Base-by-base conservation (phyloP, 2,888 invertebrate species). In the Neoitamus cyanurus region DNA sequence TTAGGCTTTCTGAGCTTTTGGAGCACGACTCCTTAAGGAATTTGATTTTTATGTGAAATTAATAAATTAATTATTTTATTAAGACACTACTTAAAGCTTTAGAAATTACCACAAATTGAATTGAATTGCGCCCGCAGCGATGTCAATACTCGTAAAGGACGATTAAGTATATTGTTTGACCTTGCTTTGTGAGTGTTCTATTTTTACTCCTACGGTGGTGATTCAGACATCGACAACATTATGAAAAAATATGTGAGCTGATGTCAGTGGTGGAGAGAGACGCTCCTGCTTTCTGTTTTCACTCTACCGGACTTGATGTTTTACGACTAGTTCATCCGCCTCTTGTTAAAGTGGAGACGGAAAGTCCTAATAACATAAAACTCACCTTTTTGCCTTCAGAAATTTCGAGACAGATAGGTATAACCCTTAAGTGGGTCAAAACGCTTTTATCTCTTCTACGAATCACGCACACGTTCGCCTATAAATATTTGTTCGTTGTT, bases 401-500 rank as follows among this genome's bases (percentile, higher is more conserved):
- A 58, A 13, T n/a, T 58, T 31, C 58, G 6, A 20, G 15, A 58
- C 9, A 11, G 34, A 42, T 9, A 58, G 36, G 34, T 80, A 80
- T 68, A 80, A 58, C 80, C 80, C 31, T 58, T 80, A 80, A 68
- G 68, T 80, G 80, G 80, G 80, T 80, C 58, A 80, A 68, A 68
- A 68, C 34, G 34, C 80, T 68, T 80, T 80, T 36, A 68, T 80
- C 48, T 68, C 15, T 80, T 42, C 9, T 15, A 31, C 68, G 15
- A 25, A 80, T 80, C 48, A 80, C 80, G 80, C 80, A 80, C 58
- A 80, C 68, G 30, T 20, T 58, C 68, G 13, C 48, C 30, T 3
- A 31, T 11, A 68, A 31, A 20, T 31, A 20, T 58, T 20, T 28
- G 13, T 68, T 68, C 2, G 15, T 68, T 13, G 11, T 15, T 48